These are phyloP conservation scores for Doryteuthis pealeii DNA, from an alignment of 1,140 invertebrate species.

Conservation along the genomic window DNA sequence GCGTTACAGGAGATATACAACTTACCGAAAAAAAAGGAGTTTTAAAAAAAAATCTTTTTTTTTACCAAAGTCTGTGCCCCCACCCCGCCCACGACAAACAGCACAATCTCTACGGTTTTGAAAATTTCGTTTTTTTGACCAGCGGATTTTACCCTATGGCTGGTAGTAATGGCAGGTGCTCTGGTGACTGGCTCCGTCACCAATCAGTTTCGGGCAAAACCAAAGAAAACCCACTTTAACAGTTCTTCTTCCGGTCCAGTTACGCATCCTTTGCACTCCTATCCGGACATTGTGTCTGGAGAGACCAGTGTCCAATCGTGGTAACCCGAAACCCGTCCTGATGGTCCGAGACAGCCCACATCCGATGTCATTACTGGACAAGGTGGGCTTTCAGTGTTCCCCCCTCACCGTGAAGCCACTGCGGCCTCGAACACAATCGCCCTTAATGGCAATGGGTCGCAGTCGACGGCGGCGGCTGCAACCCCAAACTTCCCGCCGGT, in stretches of 20 bases:
- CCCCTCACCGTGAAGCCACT: background rate
- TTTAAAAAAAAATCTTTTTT: too few species aligned
- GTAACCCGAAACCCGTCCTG: background rate
- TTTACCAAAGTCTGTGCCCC: too few species aligned
- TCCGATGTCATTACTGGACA: background rate
- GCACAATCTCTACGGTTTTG: too few species aligned
- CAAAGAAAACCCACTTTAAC: background rate
- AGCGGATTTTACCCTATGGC: conserved; percentile 1
- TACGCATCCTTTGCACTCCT: background rate
- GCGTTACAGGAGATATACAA: too few species aligned
- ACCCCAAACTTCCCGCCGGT: background rate
- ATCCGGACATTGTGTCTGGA: conserved; percentile 1
- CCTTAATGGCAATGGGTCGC: background rate
- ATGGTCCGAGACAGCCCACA: background rate
- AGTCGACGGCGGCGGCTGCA: background rate
- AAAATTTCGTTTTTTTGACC: too few species aligned
- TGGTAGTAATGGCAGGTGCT: background rate
- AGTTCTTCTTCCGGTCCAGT: background rate
- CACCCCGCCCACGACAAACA: too few species aligned
- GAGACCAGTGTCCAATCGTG: conserved; percentile 1
- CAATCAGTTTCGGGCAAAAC: background rate
- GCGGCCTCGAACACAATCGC: too few species aligned
- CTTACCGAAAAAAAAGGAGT: too few species aligned
- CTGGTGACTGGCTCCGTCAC: background rate
- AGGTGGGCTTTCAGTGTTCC: background rate